phyloP scores from a whole-genome alignment of 2,888 invertebrate species.

The Xestobium rufovillosum region DNA sequence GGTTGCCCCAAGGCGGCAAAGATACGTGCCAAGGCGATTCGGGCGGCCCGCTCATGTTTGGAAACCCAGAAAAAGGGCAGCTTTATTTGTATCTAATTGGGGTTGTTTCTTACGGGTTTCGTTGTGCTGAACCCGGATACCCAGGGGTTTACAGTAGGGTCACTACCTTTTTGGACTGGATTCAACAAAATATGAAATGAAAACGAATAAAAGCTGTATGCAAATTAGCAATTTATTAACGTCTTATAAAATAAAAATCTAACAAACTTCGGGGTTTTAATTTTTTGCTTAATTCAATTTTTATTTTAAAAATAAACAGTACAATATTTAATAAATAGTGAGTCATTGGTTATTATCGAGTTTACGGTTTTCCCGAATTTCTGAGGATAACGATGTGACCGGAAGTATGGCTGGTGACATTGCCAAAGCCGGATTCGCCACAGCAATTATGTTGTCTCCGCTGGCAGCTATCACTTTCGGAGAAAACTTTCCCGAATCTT shows the following conservation, averaged over 20 bases:
- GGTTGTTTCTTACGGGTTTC: slow-evolving; percentile 59
- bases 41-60: slow-evolving; percentile 69
- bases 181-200: slow-evolving; percentile 38
- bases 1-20: slow-evolving; percentile 54
- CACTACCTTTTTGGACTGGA: slow-evolving; percentile 56
- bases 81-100: slow-evolving; percentile 54
- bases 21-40: slow-evolving; percentile 78
- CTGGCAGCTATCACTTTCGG: slow-evolving; percentile 65
- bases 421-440: slow-evolving; percentile 77
- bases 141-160: slow-evolving; percentile 60
- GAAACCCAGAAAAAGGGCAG: slow-evolving; percentile 26
- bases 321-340: not conserved
- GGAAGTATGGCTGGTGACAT: slow-evolving; percentile 45
- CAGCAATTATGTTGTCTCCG: slow-evolving; percentile 81
- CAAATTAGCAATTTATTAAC: no score
- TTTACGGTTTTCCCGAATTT: not conserved
- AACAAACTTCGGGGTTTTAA: no score
- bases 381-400: not conserved
- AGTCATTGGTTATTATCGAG: slow-evolving; percentile 2
- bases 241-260: no score
- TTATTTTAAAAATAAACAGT: not conserved
- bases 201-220: no score
- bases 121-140: slow-evolving; percentile 54
- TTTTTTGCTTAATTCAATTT: no score
- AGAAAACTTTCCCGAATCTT: slow-evolving; percentile 38